phyloP scores from a whole-genome alignment of 2,113 vertebrate species.

The Parus major region DNA sequence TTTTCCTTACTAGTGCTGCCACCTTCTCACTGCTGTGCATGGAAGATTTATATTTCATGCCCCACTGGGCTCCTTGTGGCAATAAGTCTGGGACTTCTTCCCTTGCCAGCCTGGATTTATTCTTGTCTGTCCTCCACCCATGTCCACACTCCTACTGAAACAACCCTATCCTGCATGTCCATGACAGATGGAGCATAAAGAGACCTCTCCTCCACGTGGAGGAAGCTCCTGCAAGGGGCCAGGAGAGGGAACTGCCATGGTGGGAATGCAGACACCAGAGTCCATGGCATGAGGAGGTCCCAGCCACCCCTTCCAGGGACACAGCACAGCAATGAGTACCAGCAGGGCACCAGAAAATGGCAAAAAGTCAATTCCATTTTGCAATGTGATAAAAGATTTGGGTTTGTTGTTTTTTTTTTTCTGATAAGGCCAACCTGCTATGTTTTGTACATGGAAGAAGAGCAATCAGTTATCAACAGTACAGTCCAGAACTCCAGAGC shows the following conservation, averaged over 20 bases:
- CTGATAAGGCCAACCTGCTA: constrained; percentile 14
- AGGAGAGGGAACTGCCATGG: not conserved
- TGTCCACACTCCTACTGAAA: not conserved
- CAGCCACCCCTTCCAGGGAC: not conserved
- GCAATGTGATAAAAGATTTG: not conserved
- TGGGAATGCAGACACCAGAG: not conserved
- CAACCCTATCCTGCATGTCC: fast-evolving
- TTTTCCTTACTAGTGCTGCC: not conserved
- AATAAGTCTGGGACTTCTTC: not conserved
- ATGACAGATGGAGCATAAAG: not conserved
- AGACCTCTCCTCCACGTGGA: not conserved
- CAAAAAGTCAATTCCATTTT: not conserved
- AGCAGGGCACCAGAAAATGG: not conserved
- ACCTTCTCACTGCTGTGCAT: not conserved
- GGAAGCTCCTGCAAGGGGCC: not conserved
- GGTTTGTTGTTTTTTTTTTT: not conserved
- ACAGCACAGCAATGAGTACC: not conserved
- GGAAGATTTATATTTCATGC: not conserved
- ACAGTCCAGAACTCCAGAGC: not conserved
- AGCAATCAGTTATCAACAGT: not conserved
- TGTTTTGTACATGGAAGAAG: not conserved
- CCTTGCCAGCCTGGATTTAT: fast-evolving
- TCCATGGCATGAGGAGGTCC: fast-evolving
- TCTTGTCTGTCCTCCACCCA: not conserved
- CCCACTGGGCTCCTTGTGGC: not conserved